Percentiles rank a stretch among this genome's conserved stretches.
phyloP scores from a whole-genome alignment of 2,113 vertebrate species.

The Sturnira hondurensis region DNA sequence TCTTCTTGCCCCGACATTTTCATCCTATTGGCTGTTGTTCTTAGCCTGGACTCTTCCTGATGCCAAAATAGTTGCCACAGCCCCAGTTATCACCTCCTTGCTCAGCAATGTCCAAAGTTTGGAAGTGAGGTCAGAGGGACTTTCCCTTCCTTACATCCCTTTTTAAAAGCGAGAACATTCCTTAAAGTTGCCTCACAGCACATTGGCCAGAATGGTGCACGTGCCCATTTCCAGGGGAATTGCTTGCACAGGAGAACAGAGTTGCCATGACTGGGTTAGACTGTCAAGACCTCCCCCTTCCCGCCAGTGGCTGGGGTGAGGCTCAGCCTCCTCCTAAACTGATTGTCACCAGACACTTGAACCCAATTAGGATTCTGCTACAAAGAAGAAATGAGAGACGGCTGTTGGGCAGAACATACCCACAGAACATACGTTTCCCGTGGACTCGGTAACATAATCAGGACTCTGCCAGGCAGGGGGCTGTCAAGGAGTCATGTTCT shows the following conservation, averaged over 20 bases:
- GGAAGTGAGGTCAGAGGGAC: not conserved
- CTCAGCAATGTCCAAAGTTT: not conserved
- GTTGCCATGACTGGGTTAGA: not conserved
- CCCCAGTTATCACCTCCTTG: not conserved
- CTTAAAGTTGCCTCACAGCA: not conserved
- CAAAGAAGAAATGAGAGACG: not conserved
- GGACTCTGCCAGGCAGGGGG: not conserved
- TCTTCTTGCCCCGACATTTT: not conserved
- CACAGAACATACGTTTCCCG: not conserved
- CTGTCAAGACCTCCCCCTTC: not conserved
- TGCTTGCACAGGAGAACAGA: not conserved
- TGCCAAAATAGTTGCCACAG: not conserved
- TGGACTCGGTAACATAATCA: not conserved
- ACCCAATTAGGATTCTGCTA: not conserved
- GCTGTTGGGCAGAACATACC: not conserved
- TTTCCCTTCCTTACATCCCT: not conserved
- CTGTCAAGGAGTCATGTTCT: not conserved
- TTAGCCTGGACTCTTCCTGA: not conserved
- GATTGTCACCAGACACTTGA: not conserved
- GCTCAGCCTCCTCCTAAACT: not conserved
- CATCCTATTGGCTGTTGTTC: not conserved
- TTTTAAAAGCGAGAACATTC: not conserved
- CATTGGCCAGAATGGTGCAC: not conserved
- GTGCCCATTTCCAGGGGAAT: not conserved
- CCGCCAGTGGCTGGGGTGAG: not conserved